Percentiles rank a stretch among this genome's conserved stretches.
Evolutionary conservation across 23 tunicate species (phyloP).

Genomic region (Corella eumyota): DNA sequence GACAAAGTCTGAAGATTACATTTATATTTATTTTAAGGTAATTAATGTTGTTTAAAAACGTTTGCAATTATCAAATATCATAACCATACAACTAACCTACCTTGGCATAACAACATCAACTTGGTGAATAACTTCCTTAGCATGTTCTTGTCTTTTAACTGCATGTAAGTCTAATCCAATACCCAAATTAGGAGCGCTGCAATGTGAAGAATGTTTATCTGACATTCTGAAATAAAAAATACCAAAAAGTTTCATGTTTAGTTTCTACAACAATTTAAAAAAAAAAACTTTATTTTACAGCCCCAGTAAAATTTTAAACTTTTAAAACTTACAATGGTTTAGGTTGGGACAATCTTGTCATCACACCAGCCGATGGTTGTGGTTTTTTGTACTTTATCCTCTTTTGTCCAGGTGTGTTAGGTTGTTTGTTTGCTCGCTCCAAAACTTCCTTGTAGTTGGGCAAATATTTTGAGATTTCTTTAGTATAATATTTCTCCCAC

Average conservation of each 20-base stretch:
- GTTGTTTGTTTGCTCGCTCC: constrained; percentile 38
- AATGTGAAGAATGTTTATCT: constrained; percentile 31
- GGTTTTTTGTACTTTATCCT: neutral
- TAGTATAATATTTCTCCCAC: constrained; percentile 29
- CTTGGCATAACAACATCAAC: no score
- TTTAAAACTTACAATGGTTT: constrained; percentile 39
- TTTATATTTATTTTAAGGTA: no score
- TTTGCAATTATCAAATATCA: no score
- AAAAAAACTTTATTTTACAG: neutral
- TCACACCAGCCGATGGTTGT: constrained; percentile 25
- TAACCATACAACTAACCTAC: no score
- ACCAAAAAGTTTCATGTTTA: neutral
- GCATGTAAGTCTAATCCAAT: constrained; percentile 53
- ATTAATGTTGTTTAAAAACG: no score
- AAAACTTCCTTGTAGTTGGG: constrained; percentile 61
- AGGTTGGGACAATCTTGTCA: constrained; percentile 35
- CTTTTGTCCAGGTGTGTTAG: constrained; percentile 26
- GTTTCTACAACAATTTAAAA: no score
- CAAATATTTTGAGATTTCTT: constrained; percentile 25
- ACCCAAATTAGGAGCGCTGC: constrained; percentile 49
- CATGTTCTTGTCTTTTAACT: constrained; percentile 22
- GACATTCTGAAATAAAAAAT: constrained; percentile 11
- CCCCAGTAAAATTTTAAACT: neutral
- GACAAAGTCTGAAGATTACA: no score
- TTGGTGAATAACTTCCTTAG: no score